phyloP scores from a whole-genome alignment of 2,113 vertebrate genomes.

The Pelvicachromis taeniatus region DNA sequence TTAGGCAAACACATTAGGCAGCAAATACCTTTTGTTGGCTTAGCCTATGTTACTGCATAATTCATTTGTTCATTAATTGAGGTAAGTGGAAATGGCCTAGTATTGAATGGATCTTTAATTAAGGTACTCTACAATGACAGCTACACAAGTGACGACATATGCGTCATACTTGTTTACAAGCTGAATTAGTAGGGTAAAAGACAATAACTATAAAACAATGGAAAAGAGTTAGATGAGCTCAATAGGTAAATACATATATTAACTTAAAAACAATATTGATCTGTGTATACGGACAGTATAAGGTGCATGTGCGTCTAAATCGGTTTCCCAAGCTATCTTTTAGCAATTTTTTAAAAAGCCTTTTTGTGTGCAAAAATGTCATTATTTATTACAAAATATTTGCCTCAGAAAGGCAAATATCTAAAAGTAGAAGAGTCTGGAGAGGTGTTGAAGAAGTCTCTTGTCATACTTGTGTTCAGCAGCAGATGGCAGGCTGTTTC shows the following conservation, averaged over 20 bases:
- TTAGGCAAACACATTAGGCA: slow-evolving; percentile 72
- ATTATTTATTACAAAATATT: not conserved
- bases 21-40: slow-evolving; percentile 66
- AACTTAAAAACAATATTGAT: not conserved
- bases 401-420: not conserved
- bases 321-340: not conserved
- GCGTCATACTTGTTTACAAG: slow-evolving; percentile 47
- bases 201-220: not conserved
- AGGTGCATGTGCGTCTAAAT: not conserved
- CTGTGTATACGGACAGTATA: not conserved
- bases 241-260: not conserved
- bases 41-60: slow-evolving; percentile 62
- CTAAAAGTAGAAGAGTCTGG: not conserved
- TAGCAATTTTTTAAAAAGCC: not conserved
- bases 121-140: slow-evolving; percentile 60
- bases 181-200: slow-evolving; percentile 9
- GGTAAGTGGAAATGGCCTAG: slow-evolving; percentile 67
- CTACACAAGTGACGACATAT: slow-evolving; percentile 52
- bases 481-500: slow-evolving; percentile 80
- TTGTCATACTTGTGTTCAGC: slow-evolving; percentile 30
- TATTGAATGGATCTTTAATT: slow-evolving; percentile 67
- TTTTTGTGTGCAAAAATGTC: not conserved
- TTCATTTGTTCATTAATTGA: slow-evolving; percentile 70
- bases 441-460: not conserved
- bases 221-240: not conserved